These are phyloP conservation scores for Cheilosia variabilis DNA, from an alignment of 2,888 invertebrate genomes.

Conservation along the genomic window DNA sequence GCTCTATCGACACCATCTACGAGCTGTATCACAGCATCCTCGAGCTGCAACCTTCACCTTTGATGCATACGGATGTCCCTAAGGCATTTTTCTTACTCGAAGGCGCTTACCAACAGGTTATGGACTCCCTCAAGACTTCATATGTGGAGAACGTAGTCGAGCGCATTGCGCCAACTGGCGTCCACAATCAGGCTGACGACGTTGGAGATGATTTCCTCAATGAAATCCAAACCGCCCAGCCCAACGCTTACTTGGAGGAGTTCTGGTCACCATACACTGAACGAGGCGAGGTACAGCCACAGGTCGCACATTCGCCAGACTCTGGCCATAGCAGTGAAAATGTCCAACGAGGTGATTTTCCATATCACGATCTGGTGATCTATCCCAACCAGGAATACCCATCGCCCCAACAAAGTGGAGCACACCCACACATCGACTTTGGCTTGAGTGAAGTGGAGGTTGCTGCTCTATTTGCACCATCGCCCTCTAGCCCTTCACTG, in stretches of 20 bases:
- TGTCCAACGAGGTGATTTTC: not conserved
- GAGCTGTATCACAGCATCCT: constrained; percentile 93
- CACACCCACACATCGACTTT: not conserved
- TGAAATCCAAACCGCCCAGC: not conserved
- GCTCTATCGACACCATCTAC: constrained; percentile 94
- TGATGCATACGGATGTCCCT: not conserved
- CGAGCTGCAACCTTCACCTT: constrained; percentile 85
- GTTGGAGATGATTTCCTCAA: not conserved
- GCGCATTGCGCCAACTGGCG: not conserved
- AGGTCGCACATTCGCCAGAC: constrained; percentile 23
- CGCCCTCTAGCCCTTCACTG: no score
- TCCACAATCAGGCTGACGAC: not conserved
- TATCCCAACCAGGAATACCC: not conserved
- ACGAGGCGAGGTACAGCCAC: not conserved
- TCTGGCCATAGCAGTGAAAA: constrained; percentile 19
- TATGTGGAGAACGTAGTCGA: constrained; percentile 9
- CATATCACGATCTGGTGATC: not conserved
- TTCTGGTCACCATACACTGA: not conserved
- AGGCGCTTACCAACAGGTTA: not conserved
- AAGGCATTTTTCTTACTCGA: constrained; percentile 7
- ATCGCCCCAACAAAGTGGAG: no score
- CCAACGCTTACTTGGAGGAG: not conserved
- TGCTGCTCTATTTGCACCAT: not conserved
- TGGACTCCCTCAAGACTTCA: not conserved
- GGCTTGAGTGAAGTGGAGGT: not conserved